Conservation (phyloP, 2,797 vertebrate species). For the Pampus argenteus region DNA sequence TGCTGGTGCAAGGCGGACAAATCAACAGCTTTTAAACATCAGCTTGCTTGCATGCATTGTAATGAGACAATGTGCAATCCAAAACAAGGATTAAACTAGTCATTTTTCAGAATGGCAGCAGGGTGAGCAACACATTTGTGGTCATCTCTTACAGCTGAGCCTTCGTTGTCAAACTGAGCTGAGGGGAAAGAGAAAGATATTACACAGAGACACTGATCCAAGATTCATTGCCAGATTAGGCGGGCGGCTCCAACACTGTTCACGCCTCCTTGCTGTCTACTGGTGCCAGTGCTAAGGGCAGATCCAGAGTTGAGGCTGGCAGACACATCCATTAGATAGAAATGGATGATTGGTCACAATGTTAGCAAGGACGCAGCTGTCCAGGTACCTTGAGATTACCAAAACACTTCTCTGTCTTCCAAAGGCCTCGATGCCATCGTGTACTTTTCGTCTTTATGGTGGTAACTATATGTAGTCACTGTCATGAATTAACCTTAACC, state of each 20-base stretch:
- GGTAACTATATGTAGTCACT: background rate
- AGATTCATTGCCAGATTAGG: constrained; percentile 49
- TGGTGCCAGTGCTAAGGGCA: constrained; percentile 34
- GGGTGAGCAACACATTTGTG: constrained; percentile 23
- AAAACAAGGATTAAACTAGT: constrained; percentile 22
- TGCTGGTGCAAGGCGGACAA: background rate
- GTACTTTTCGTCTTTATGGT: background rate
- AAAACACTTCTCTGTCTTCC: constrained; percentile 4
- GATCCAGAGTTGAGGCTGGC: constrained; percentile 30
- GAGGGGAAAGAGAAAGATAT: constrained; percentile 26
- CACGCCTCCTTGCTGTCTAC: constrained; percentile 5
- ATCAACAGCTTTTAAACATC: constrained; percentile 7
- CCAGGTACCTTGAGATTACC: constrained; percentile 8
- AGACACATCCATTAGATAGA: constrained; percentile 23
- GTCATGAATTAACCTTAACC: background rate
- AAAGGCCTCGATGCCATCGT: background rate
- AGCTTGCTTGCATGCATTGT: background rate
- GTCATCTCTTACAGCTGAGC: constrained; percentile 29
- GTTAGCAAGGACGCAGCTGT: constrained; percentile 22
- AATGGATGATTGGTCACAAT: constrained; percentile 23
- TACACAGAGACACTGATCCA: constrained; percentile 29
- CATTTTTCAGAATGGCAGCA: constrained; percentile 26
- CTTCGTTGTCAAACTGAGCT: constrained; percentile 33
- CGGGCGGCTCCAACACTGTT: constrained; percentile 22
- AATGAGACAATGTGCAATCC: background rate